These are phyloP conservation scores for Palythoa heliodiscus DNA, from an alignment of 92 coral and sea anemone species.

Conservation along the genomic window DNA sequence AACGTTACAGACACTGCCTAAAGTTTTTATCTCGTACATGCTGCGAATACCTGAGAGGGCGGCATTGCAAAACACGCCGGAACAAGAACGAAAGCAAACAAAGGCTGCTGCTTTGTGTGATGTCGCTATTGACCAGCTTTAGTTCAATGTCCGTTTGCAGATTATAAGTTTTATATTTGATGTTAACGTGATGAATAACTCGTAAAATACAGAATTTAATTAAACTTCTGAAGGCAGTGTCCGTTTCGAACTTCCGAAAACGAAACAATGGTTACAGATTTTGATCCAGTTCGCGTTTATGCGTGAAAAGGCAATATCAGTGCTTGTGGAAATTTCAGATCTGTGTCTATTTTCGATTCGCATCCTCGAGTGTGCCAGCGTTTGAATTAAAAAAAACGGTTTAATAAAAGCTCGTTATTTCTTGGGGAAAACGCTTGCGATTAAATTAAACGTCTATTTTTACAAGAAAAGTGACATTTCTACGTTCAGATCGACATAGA, in stretches of 20 bases:
- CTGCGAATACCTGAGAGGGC: slow-evolving; percentile 3
- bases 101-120: slow-evolving; percentile 26
- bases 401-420: neutral
- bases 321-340: neutral
- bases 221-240: slow-evolving; percentile 16
- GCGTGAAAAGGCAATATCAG: slow-evolving; percentile 45
- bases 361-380: neutral
- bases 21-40: neutral
- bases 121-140: neutral
- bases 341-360: slow-evolving; percentile 4
- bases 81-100: slow-evolving; percentile 40
- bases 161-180: slow-evolving; percentile 12
- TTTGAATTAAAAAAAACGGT: neutral
- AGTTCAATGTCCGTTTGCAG: neutral
- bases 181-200: neutral
- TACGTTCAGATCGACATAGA: slow-evolving; percentile 1
- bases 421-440: neutral
- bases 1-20: neutral
- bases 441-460: neutral
- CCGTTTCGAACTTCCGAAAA: slow-evolving; percentile 26
- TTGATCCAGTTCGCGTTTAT: slow-evolving; percentile 22
- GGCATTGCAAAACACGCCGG: slow-evolving; percentile 27
- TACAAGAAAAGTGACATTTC: neutral
- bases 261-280: slow-evolving; percentile 18
- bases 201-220: neutral